Base-by-base conservation (phyloP, 2,113 vertebrate genomes). In the Gambusia affinis region DNA sequence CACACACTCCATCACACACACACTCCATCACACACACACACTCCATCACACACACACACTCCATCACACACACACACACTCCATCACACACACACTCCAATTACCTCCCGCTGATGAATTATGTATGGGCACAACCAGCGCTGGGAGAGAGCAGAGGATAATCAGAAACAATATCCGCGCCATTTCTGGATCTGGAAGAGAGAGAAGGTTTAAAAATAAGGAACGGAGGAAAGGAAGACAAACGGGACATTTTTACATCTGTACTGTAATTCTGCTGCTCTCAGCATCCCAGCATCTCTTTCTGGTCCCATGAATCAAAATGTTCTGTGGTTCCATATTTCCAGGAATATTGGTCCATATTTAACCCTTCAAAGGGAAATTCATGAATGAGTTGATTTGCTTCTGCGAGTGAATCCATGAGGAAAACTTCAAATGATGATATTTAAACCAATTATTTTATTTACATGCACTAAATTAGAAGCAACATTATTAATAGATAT, bases 61-160 rank as follows among this genome's bases (percentile, higher is more conserved):
- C 35, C 10, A 0, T 37, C 35, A 37, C 35, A 37, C 35, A 37
- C 35, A 37, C 35, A 72, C 28, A 2, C 4, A 39, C 37, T 28
- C n/a, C 28, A 4, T 6, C 66, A 63, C 37, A 19, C 71, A 81
- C 75, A 85, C 4, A 14, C 39, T 57, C 51, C 51, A 76, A 91
- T 94, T 93, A 95, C 94, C 94, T 95, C 85, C 93, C 66, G 91
- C 70, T 67, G 94, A 94, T 92, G 91, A 93, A 93, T 95, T 95
- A 92, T 94, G 93, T 85, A 94, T 92, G 86, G 92, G 88, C 81
- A 88, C 91, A 74, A 93, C 91, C 72, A 92, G 85, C 84, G 89
- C 83, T 47, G 94, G 93, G 72, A 94, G 89, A 85, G 89, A 72
- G 72, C 64, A 75, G 86, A 93, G 91, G 72, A 93, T 77, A 67